A percentile compares a stretch with the other conserved stretches of the same genome.
These are phyloP conservation scores for Tanaodytes sp. DNA, from an alignment of 2,888 invertebrate species.

Conservation along the genomic window DNA sequence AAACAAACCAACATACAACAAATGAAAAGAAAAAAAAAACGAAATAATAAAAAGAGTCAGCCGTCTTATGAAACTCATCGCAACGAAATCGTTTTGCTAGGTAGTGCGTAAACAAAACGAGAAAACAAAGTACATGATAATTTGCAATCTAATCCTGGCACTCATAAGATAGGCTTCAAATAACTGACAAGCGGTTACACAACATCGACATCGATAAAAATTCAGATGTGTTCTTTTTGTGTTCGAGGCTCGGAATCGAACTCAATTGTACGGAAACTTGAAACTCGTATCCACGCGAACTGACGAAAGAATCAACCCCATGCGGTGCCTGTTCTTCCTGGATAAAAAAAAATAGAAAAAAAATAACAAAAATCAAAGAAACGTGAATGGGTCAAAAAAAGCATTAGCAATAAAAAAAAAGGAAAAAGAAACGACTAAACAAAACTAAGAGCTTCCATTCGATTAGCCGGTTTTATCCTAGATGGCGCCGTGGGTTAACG, in stretches of 20 bases:
- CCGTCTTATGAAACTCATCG: constrained; percentile 31
- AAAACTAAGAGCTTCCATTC: constrained; percentile 23
- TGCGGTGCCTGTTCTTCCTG: constrained; percentile 16
- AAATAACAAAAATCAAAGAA: too few relatives aligned
- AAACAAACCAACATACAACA: constrained; percentile 12
- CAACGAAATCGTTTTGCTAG: constrained; percentile 24
- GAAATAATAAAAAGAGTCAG: constrained; percentile 26
- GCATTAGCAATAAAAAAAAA: too few relatives aligned
- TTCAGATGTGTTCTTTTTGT: constrained; percentile 6
- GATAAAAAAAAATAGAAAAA: not conserved
- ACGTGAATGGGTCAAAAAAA: not conserved
- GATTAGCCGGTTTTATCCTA: constrained; percentile 22
- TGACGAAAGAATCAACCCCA: constrained; percentile 12
- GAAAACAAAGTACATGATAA: constrained; percentile 8
- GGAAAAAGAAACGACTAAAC: too few relatives aligned
- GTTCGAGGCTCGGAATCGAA: constrained; percentile 1
- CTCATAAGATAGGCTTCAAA: constrained; percentile 33
- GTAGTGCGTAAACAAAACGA: constrained; percentile 20
- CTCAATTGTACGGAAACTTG: constrained; percentile 15
- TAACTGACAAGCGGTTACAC: constrained; percentile 20
- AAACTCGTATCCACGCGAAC: constrained; percentile 33
- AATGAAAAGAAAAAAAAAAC: not conserved
- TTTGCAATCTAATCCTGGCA: constrained; percentile 13
- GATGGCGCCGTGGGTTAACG: constrained; percentile 4
- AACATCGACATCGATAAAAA: constrained; percentile 15